Evolutionary conservation across 92 coral and sea anemone species (phyloP), one percentile per base, ranked within the genome.

Genomic region (Plumapathes pennacea): DNA sequence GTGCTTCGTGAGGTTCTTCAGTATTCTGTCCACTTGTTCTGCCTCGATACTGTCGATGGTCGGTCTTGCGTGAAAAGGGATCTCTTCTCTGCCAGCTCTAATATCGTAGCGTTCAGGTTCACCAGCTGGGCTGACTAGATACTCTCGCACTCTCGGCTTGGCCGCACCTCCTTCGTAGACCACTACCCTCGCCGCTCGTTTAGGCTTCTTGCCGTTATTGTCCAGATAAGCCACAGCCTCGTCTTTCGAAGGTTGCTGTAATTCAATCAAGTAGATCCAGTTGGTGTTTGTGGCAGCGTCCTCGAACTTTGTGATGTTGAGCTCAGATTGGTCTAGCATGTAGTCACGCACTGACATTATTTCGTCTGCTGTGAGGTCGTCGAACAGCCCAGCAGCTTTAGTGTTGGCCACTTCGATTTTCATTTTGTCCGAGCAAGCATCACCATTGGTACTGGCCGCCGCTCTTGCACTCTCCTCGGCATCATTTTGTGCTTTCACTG

Each of bases 1-100:
- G 37, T 70, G 80, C 10, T 27, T 54, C 1, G 88, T 81, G 40
- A 80, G 57, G 32, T 83, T 45, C 10, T 46, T 54, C 5, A 88
- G 10, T 25, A 85, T 38, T 9, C 49, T 33, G 3, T 63, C 76
- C 25, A 83, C 53, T 1, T 67, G 36, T 9, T 15, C 31, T 34
- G 50, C 32, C 37, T 78, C 77, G 24, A 56, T 55, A 10, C 70
- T 54, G 6, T 84, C 86, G 56, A 60, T 51, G 1, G 59, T 54
- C 11, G 83, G 83, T 1, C 96, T 82, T 21, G 90, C 33, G 53
- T 88, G 65, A 38, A 88, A 88, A 3, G 90, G 90, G 39, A 88
- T 74, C 17, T 84, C 71, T 14, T 74, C 64, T 25, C 71, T 56
- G 0, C 62, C 63, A n/a, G 43, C 17, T 7, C 46, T 55, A 47